Percentiles rank a stretch among this genome's conserved stretches.
phyloP scores from a whole-genome alignment of 1,140 invertebrate species.

The Hylyphantes graminicola region DNA sequence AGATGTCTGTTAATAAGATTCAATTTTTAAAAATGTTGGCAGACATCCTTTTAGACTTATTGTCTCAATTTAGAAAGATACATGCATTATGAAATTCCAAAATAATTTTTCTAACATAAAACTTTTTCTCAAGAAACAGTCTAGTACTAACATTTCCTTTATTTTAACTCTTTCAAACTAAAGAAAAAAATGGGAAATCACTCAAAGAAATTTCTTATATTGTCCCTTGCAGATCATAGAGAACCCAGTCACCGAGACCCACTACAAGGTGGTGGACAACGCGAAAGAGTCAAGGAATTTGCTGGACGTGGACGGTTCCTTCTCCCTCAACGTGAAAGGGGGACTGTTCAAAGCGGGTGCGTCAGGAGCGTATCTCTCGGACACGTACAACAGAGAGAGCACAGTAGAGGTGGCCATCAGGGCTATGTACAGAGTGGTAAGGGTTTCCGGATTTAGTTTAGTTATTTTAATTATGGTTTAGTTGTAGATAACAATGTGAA shows the following conservation, averaged over 20 bases:
- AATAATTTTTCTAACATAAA: no score
- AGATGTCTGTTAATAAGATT: no score
- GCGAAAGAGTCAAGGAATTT: slow-evolving; percentile 35
- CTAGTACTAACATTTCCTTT: no score
- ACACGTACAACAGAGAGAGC: slow-evolving; percentile 40
- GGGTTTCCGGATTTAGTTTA: background rate
- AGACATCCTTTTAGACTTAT: no score
- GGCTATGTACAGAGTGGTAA: slow-evolving; percentile 30
- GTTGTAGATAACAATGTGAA: background rate
- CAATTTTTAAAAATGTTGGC: no score
- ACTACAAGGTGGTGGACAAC: slow-evolving; percentile 47
- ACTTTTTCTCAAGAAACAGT: no score
- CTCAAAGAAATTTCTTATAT: background rate
- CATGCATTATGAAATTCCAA: no score
- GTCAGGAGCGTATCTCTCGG: slow-evolving; percentile 23
- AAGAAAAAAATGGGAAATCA: no score
- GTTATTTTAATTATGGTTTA: background rate
- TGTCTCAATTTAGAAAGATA: no score
- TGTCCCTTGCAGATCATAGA: slow-evolving; percentile 35
- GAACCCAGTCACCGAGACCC: slow-evolving; percentile 28
- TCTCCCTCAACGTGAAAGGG: slow-evolving; percentile 43
- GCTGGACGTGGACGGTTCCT: slow-evolving; percentile 51
- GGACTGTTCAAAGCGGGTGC: slow-evolving; percentile 53
- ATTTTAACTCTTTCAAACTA: no score
- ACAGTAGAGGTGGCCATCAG: slow-evolving; percentile 39